Conservation (phyloP, 2,888 invertebrate species). For the Melinopterus prodromus region DNA sequence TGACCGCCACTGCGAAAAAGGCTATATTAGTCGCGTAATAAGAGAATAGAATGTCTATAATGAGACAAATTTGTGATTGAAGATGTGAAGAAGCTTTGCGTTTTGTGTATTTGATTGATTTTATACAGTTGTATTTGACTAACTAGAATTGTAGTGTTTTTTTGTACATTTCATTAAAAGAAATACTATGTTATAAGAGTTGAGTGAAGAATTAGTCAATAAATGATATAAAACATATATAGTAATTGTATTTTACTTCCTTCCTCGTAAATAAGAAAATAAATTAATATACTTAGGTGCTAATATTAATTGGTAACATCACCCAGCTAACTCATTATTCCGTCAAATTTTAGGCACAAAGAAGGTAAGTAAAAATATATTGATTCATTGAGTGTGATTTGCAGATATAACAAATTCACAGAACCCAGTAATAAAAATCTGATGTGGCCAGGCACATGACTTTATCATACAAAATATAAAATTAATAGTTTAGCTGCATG, state of each 20-base stretch:
- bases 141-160: slow-evolving; percentile 10
- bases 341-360: too few species aligned
- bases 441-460: too few species aligned
- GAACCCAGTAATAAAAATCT: too few species aligned
- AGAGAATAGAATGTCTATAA: neutral
- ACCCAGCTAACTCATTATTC: too few species aligned
- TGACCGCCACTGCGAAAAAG: neutral
- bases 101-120: neutral
- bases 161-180: slow-evolving; percentile 11
- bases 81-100: neutral
- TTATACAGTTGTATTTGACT: neutral
- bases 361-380: too few species aligned
- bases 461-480: too few species aligned
- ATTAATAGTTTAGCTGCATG: too few species aligned
- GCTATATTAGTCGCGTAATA: neutral
- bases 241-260: neutral
- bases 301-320: too few species aligned
- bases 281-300: too few species aligned
- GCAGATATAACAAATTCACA: too few species aligned
- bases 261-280: neutral
- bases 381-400: too few species aligned
- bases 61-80: neutral
- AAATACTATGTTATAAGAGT: slow-evolving; percentile 5
- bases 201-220: neutral
- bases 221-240: neutral